Evolutionary conservation across 2,113 vertebrate species (phyloP).

Genomic region (Ia io): DNA sequence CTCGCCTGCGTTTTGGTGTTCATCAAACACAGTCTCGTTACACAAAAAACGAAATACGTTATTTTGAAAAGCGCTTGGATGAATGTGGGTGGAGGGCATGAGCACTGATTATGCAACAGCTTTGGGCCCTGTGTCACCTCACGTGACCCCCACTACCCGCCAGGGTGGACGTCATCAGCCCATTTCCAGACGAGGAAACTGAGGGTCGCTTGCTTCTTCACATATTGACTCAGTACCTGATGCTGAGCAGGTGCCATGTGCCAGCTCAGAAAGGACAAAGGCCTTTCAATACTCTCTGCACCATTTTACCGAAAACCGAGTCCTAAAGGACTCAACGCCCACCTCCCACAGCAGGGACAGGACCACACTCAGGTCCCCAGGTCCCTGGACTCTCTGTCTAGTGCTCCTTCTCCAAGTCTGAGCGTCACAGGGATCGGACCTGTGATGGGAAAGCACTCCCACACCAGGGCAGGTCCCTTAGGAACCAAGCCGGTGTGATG

Average conservation of each 20-base stretch:
- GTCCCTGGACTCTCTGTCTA: neutral
- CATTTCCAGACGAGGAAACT: neutral
- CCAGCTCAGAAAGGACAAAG: neutral
- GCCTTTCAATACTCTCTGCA: rapidly evolving
- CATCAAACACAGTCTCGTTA: neutral
- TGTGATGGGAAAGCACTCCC: neutral
- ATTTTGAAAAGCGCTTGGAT: neutral
- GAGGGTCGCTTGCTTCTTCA: neutral
- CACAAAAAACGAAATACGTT: neutral
- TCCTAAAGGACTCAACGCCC: neutral
- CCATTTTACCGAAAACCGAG: neutral
- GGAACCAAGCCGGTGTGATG: neutral
- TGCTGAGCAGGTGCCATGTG: rapidly evolving
- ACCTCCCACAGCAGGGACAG: rapidly evolving
- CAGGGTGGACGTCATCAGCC: neutral
- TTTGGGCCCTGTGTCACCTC: neutral
- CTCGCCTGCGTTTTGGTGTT: neutral
- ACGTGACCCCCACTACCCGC: neutral
- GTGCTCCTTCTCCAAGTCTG: neutral
- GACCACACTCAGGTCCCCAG: neutral
- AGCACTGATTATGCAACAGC: neutral
- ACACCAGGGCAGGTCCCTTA: neutral
- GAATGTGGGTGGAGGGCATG: neutral
- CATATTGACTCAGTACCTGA: neutral
- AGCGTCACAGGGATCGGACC: rapidly evolving